These are phyloP conservation scores for Mythimna vitellina DNA, from an alignment of 2,888 invertebrate genomes.

Conservation along the genomic window DNA sequence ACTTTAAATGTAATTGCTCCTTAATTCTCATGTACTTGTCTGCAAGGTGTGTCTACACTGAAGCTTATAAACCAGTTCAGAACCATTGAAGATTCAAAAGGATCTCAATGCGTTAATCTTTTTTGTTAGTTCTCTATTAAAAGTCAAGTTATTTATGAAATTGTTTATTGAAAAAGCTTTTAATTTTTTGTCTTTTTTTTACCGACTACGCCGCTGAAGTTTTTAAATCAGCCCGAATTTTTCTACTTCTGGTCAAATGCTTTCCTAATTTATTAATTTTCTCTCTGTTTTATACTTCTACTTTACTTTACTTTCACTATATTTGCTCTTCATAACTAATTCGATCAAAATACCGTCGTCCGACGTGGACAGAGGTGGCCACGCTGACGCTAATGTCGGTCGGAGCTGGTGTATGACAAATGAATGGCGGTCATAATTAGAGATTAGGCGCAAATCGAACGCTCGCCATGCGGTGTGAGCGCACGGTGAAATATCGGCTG, in stretches of 20 bases:
- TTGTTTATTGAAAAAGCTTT: no score
- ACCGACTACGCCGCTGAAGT: no score
- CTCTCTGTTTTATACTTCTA: no score
- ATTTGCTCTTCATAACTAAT: background rate
- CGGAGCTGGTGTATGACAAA: conserved; percentile 69
- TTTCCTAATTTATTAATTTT: no score
- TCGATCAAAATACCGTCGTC: background rate
- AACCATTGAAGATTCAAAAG: background rate
- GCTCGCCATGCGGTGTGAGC: conserved; percentile 65
- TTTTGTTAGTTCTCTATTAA: background rate
- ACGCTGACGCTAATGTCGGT: conserved; percentile 44
- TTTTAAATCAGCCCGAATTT: no score
- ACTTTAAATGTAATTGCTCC: conserved; percentile 48
- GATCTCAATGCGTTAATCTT: background rate
- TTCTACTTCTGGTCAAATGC: no score
- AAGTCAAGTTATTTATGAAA: background rate
- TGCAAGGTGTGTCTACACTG: conserved; percentile 3
- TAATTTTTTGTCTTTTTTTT: no score
- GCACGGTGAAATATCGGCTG: conserved; percentile 63
- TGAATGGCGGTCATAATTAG: conserved; percentile 84
- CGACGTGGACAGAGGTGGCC: conserved; percentile 6
- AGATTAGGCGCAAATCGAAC: conserved; percentile 81
- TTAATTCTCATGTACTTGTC: conserved; percentile 22
- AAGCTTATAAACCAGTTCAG: background rate
- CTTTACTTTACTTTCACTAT: background rate